Evolutionary conservation across 2,113 vertebrate genomes (phyloP).

Genomic region (Alethe diademata): DNA sequence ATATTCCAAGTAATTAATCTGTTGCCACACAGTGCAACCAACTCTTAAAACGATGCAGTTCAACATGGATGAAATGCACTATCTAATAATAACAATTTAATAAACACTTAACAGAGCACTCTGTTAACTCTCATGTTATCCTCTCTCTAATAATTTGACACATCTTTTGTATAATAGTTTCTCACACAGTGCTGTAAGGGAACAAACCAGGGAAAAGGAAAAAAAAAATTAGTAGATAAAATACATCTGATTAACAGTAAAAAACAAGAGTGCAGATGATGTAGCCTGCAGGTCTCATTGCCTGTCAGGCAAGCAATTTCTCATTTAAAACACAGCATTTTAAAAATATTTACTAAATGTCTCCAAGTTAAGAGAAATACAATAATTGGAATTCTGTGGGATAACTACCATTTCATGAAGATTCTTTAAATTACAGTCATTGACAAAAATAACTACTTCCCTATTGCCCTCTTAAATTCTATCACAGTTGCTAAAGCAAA

Average conservation of each 20-base stretch:
- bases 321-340: neutral
- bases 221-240: neutral
- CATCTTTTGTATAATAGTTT: neutral
- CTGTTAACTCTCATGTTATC: neutral
- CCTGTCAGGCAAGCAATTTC: neutral
- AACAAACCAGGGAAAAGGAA: neutral
- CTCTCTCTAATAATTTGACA: neutral
- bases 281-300: neutral
- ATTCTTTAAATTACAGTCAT: neutral
- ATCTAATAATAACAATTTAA: neutral
- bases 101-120: neutral
- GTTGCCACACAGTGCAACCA: neutral
- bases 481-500: neutral
- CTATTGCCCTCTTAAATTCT: neutral
- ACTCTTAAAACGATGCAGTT: neutral
- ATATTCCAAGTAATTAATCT: slow-evolving; percentile 47
- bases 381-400: neutral
- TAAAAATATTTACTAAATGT: neutral
- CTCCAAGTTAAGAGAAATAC: neutral
- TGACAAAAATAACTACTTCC: neutral
- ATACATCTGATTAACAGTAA: neutral
- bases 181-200: neutral
- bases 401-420: neutral
- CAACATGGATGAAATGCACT: neutral
- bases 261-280: neutral